These are phyloP conservation scores for Phylloscopus collybita DNA, from an alignment of 2,797 vertebrate genomes.

Conservation along the genomic window DNA sequence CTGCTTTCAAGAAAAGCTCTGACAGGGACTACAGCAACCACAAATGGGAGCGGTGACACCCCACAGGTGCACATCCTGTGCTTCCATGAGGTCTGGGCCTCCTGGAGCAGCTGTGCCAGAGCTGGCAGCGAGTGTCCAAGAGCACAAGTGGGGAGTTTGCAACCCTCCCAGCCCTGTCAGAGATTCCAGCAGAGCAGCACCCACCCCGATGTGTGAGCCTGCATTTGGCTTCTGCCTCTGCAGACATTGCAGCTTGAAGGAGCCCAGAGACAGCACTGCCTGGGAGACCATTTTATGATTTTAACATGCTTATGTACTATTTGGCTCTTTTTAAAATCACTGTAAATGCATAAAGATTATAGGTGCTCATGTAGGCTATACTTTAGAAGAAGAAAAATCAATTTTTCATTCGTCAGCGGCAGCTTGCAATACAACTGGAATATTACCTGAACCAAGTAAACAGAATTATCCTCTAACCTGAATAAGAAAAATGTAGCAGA, in stretches of 20 bases:
- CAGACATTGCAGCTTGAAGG: not conserved
- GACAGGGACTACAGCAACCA: not conserved
- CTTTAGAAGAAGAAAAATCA: slow-evolving; percentile 67
- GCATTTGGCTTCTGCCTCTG: not conserved
- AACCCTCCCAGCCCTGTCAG: not conserved
- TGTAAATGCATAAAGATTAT: slow-evolving; percentile 50
- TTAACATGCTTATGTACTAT: not conserved
- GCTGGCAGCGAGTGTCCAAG: not conserved
- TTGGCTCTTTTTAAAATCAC: not conserved
- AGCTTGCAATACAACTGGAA: slow-evolving; percentile 57
- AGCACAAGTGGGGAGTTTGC: accelerated
- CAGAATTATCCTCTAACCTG: slow-evolving; percentile 71
- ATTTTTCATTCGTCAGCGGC: slow-evolving; percentile 70
- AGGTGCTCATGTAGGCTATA: not conserved
- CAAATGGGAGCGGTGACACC: not conserved
- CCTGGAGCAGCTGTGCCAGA: not conserved
- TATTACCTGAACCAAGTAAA: slow-evolving; percentile 73
- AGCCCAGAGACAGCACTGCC: not conserved
- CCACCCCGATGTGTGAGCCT: accelerated
- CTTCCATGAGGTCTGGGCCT: not conserved
- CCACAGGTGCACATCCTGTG: accelerated
- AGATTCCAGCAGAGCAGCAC: not conserved
- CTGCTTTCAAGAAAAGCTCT: not conserved
- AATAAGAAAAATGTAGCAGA: slow-evolving; percentile 49
- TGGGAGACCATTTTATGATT: not conserved